Evolutionary conservation across 2,797 vertebrate species (phyloP).

Genomic region (Thamnophis elegans): DNA sequence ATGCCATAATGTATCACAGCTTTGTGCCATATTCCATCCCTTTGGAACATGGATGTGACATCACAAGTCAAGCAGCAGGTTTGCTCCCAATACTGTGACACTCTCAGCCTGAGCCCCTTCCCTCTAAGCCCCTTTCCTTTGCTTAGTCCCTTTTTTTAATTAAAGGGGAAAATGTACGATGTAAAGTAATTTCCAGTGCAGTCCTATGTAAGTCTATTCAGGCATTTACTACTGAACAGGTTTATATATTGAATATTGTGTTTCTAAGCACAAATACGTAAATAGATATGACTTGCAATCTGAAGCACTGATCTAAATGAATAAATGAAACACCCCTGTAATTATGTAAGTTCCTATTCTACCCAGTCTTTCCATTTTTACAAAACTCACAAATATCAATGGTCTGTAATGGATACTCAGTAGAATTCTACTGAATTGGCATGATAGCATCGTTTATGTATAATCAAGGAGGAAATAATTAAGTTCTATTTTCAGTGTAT

Average conservation of each 20-base stretch:
- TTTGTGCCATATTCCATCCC: neutral
- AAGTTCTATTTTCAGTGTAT: slow-evolving; percentile 30
- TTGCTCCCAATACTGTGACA: neutral
- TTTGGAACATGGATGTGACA: neutral
- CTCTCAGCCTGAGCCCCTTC: neutral
- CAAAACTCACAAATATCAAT: slow-evolving; percentile 7
- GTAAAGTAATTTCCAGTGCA: neutral
- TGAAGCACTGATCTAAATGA: neutral
- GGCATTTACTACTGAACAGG: neutral
- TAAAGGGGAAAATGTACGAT: neutral
- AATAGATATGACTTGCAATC: neutral
- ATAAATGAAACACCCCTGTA: neutral
- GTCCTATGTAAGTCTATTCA: neutral
- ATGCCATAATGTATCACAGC: neutral
- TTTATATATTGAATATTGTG: neutral
- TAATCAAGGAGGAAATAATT: slow-evolving; percentile 42
- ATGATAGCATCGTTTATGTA: neutral
- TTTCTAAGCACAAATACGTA: neutral
- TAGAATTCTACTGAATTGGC: slow-evolving; percentile 2
- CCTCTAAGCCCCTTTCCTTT: neutral
- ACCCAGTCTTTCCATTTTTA: slow-evolving; percentile 21
- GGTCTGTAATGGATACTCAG: neutral
- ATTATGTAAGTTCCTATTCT: neutral
- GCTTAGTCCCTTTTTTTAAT: neutral
- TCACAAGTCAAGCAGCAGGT: neutral